phyloP scores from a whole-genome alignment of 30 jellyfish, hydroid and myxozoan species.

The Hydractinia echinata region DNA sequence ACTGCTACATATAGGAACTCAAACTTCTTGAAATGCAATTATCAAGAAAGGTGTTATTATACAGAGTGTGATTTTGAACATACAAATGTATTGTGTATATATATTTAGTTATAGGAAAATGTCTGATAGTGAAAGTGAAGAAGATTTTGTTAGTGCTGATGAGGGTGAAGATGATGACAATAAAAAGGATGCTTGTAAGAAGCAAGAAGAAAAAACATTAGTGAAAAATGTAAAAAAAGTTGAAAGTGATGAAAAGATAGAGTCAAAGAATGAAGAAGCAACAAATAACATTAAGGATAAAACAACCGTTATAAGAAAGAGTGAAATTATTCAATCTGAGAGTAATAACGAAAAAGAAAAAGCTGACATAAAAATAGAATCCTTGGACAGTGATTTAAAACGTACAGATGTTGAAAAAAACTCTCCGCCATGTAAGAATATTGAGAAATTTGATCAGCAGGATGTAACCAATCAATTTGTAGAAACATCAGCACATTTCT shows the following conservation, averaged over 20 bases:
- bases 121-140: conserved; percentile 51
- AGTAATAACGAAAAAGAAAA: not conserved
- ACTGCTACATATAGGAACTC: no score
- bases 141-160: conserved; percentile 88
- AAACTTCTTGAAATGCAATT: no score
- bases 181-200: not conserved
- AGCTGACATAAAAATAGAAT: not conserved
- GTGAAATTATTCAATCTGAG: not conserved
- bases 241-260: not conserved
- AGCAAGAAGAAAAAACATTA: not conserved
- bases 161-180: conserved; percentile 58
- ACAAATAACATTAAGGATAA: not conserved
- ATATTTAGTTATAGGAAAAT: not conserved
- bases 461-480: not conserved
- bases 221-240: not conserved
- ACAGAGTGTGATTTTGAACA: no score
- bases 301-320: not conserved
- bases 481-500: not conserved
- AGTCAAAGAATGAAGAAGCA: not conserved
- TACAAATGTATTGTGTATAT: no score
- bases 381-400: not conserved
- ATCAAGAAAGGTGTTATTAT: no score
- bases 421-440: not conserved
- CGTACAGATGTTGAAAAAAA: not conserved
- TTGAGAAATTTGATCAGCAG: not conserved